phyloP scores from a whole-genome alignment of 35 echinoderm and acorn worm species.

The Heliocidaris tuberculata region DNA sequence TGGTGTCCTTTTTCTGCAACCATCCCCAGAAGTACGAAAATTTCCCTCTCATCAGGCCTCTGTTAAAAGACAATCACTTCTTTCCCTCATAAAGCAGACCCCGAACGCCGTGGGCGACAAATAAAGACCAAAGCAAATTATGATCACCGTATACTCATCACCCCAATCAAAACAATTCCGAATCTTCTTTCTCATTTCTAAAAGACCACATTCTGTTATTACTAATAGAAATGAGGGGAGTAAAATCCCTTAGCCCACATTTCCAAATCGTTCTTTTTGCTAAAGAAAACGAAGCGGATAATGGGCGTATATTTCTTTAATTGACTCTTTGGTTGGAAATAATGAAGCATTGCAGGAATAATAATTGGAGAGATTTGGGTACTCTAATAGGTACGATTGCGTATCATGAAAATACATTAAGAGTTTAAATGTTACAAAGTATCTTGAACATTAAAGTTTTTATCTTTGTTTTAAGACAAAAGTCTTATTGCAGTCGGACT shows the following conservation, averaged over 20 bases:
- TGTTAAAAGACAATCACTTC: not conserved
- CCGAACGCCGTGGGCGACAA: constrained; percentile 5
- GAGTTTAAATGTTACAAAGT: not conserved
- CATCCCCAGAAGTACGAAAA: not conserved
- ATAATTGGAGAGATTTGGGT: not conserved
- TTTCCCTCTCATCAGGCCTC: not conserved
- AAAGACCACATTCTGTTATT: constrained; percentile 17
- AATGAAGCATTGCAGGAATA: not conserved
- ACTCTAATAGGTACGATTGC: not conserved
- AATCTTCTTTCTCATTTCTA: not conserved
- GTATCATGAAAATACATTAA: not conserved
- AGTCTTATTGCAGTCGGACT: not conserved
- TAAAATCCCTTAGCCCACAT: constrained; percentile 4
- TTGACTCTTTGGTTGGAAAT: constrained; percentile 11
- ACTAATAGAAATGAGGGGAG: not conserved
- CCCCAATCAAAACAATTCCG: not conserved
- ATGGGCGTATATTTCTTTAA: constrained; percentile 1
- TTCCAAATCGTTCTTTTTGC: constrained; percentile 12
- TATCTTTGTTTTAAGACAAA: not conserved
- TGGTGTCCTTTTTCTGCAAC: not conserved
- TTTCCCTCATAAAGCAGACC: not conserved
- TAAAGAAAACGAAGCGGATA: not conserved
- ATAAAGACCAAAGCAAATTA: constrained; percentile 13
- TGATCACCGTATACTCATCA: not conserved
- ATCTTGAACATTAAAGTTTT: not conserved